A percentile compares a stretch with the other conserved stretches of the same genome.
Evolutionary conservation across 2,113 vertebrate genomes (phyloP).

Genomic region (Eclectus roratus): DNA sequence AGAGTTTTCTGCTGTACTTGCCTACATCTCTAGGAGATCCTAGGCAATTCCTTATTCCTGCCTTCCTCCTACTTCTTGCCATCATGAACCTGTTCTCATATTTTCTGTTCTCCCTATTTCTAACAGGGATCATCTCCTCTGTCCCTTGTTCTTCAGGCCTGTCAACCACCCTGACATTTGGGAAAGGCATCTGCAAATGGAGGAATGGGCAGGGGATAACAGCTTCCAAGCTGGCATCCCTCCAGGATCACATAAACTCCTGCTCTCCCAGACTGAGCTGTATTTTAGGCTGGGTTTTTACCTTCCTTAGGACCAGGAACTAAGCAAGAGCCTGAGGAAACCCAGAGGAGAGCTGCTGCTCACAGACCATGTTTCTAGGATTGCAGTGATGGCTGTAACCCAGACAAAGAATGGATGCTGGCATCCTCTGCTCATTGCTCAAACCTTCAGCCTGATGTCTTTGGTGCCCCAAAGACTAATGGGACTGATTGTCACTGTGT

Average conservation of each 20-base stretch:
- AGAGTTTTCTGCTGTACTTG: not conserved
- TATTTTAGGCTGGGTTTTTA: not conserved
- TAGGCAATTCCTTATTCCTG: not conserved
- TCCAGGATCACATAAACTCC: not conserved
- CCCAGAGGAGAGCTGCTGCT: not conserved
- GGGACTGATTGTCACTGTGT: constrained; percentile 9
- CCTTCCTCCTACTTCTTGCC: not conserved
- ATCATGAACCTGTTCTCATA: not conserved
- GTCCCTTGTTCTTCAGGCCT: not conserved
- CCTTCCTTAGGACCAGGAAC: not conserved
- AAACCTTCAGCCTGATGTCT: not conserved
- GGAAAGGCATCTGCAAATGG: not conserved
- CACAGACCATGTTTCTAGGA: not conserved
- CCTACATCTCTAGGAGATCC: not conserved
- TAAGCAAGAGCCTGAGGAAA: not conserved
- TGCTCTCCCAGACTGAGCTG: not conserved
- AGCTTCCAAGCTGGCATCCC: not conserved
- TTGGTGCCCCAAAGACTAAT: not conserved
- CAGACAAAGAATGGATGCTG: not conserved
- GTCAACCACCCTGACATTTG: not conserved
- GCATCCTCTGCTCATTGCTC: not conserved
- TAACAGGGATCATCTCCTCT: not conserved
- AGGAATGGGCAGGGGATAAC: not conserved
- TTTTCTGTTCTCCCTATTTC: not conserved
- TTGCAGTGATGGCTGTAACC: not conserved